Conservation (phyloP, 2,113 vertebrate genomes). For the Gavia stellata region DNA sequence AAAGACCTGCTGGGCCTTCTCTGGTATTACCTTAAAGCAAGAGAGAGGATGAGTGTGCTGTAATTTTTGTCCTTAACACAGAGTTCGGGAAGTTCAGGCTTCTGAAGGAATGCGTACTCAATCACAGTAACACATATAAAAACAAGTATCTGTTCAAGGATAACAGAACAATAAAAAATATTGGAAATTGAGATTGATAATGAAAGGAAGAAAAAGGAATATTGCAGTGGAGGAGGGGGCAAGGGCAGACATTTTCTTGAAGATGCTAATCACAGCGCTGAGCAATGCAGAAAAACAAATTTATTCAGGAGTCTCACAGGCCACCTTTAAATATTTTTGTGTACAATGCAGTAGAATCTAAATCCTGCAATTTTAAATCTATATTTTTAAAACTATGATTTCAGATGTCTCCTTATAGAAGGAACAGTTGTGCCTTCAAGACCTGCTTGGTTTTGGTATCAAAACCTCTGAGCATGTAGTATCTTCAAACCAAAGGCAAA, state of each 20-base stretch:
- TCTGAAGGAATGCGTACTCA: background rate
- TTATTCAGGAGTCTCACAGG: background rate
- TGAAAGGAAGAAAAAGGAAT: background rate
- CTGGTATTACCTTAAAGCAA: conserved; percentile 25
- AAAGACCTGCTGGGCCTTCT: conserved; percentile 43
- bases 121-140: background rate
- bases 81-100: background rate
- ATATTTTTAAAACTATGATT: background rate
- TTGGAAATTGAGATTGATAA: background rate
- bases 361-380: background rate
- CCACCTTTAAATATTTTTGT: background rate
- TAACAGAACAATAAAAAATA: background rate
- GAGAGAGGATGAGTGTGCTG: background rate
- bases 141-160: background rate
- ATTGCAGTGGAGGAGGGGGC: background rate
- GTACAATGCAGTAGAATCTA: background rate
- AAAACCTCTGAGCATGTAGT: background rate
- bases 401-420: background rate
- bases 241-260: background rate
- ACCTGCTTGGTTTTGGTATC: background rate
- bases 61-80: conserved; percentile 28
- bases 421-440: background rate
- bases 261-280: background rate
- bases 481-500: background rate
- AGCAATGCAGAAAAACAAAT: background rate